Percentiles rank a stretch among this genome's conserved stretches.
phyloP scores from a whole-genome alignment of 2,113 vertebrate species.

The Oostethus manadensis region DNA sequence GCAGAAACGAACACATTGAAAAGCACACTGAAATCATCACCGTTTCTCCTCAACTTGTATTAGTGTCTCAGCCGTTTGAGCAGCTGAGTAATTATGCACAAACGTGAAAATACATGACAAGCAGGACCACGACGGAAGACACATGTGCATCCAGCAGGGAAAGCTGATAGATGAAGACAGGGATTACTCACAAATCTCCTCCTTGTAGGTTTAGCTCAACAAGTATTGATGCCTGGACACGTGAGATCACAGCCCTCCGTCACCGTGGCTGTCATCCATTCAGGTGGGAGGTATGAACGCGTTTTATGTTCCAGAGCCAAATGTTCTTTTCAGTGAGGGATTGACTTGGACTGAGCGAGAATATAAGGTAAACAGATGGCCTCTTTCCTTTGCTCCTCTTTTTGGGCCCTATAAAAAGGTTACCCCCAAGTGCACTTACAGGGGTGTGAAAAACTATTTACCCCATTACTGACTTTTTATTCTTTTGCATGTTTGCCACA shows the following conservation, averaged over 20 bases:
- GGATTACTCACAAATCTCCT: conserved; percentile 30
- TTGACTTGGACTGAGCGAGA: conserved; percentile 18
- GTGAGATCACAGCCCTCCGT: conserved; percentile 31
- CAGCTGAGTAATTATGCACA: too few relatives aligned
- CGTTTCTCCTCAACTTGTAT: too few relatives aligned
- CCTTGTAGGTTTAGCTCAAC: conserved; percentile 17
- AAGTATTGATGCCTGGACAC: conserved; percentile 19
- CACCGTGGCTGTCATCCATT: conserved; percentile 37
- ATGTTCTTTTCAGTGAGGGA: conserved; percentile 32
- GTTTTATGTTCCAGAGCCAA: conserved; percentile 37
- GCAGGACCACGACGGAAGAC: conserved; percentile 11
- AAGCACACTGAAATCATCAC: too few relatives aligned
- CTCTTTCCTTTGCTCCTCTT: not conserved
- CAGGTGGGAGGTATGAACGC: conserved; percentile 29
- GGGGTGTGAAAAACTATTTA: too few relatives aligned
- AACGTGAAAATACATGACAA: conserved; percentile 7
- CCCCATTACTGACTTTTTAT: too few relatives aligned
- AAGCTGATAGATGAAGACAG: conserved; percentile 30
- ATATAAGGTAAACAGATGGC: not conserved
- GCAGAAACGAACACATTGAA: too few relatives aligned
- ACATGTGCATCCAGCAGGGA: conserved; percentile 24
- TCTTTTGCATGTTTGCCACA: too few relatives aligned
- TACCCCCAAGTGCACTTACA: too few relatives aligned
- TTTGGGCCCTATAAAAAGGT: not conserved
- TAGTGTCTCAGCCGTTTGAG: too few relatives aligned